Conservation (phyloP, 2,113 vertebrate species). For the Ceyx cyanopectus region DNA sequence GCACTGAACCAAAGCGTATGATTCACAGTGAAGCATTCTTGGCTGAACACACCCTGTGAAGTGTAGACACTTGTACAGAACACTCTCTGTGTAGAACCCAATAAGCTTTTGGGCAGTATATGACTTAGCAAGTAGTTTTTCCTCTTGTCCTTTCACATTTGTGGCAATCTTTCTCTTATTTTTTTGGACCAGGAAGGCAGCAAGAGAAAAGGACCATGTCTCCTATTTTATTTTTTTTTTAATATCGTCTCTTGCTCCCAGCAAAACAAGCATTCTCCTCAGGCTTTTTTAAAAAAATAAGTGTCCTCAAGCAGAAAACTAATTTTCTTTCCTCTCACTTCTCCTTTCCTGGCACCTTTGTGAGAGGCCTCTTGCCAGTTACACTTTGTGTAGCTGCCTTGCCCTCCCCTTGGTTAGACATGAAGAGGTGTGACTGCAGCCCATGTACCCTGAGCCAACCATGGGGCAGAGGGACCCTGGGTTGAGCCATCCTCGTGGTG, state of each 20-base stretch:
- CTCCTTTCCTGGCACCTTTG: neutral
- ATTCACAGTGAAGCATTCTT: conserved; percentile 56
- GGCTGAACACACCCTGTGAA: conserved; percentile 50
- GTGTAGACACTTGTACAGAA: conserved; percentile 31
- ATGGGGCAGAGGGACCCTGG: neutral
- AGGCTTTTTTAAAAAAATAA: neutral
- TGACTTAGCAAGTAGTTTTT: conserved; percentile 5
- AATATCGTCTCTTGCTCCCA: neutral
- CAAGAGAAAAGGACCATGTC: neutral
- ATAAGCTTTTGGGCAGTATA: neutral
- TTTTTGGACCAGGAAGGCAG: neutral
- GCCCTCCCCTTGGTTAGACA: neutral
- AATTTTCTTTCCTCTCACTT: neutral
- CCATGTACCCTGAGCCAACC: rapidly evolving
- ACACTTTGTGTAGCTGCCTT: neutral
- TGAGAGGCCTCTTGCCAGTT: neutral
- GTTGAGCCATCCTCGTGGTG: neutral
- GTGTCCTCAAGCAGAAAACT: neutral
- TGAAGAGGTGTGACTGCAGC: neutral
- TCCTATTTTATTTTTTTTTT: neutral
- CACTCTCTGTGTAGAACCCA: neutral
- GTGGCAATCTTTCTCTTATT: neutral
- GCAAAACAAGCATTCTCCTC: neutral
- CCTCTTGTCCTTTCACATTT: neutral
- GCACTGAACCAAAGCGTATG: conserved; percentile 71